These are phyloP conservation scores for Montifringilla adamsi DNA, from an alignment of 2,113 vertebrate genomes.

Conservation along the genomic window DNA sequence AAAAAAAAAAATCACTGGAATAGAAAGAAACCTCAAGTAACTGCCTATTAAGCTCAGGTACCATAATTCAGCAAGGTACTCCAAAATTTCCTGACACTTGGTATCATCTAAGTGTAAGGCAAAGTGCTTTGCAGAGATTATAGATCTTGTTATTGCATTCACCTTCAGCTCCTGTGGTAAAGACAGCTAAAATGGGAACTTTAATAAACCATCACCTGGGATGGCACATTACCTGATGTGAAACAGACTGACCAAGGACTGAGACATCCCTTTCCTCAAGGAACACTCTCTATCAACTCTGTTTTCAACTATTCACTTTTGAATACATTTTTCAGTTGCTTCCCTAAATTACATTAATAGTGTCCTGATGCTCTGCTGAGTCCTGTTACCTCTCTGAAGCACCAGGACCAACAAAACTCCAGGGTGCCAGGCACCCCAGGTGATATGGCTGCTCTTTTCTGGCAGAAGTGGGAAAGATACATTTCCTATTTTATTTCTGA, in stretches of 20 bases:
- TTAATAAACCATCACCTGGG: not conserved
- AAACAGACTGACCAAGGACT: not conserved
- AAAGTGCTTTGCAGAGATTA: not conserved
- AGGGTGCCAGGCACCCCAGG: not conserved
- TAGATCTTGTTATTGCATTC: not conserved
- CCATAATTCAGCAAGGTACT: not conserved
- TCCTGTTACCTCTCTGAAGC: not conserved
- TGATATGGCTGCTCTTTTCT: not conserved
- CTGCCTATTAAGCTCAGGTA: not conserved
- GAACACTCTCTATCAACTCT: not conserved
- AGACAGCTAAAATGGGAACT: not conserved
- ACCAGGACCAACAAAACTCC: not conserved
- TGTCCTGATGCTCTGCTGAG: not conserved
- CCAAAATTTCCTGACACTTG: not conserved
- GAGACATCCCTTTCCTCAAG: not conserved
- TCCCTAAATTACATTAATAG: not conserved
- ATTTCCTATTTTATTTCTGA: not conserved
- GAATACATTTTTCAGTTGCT: not conserved
- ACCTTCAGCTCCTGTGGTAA: not conserved
- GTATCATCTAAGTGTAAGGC: not conserved
- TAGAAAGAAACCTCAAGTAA: not conserved
- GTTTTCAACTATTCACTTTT: not conserved
- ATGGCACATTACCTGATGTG: not conserved
- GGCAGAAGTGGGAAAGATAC: not conserved
- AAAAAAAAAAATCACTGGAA: not conserved